Percentiles rank a stretch among this genome's conserved stretches.
phyloP scores from a whole-genome alignment of 2,888 invertebrate species.

The Caenorhabditis auriculariae region DNA sequence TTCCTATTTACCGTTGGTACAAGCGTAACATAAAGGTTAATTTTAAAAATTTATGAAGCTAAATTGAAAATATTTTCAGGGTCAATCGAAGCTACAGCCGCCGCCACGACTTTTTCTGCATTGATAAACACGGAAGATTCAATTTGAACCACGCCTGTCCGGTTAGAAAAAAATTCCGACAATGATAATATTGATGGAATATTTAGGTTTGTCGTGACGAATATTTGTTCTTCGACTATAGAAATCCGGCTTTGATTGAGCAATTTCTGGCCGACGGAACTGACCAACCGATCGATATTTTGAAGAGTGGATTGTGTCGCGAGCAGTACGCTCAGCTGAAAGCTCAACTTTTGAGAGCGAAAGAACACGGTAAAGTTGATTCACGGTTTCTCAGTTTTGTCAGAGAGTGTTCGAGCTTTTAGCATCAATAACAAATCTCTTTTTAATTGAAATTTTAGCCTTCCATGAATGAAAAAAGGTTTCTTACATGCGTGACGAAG shows the following conservation, averaged over 20 bases:
- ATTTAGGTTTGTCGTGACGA: conserved; percentile 55
- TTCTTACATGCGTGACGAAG: too few relatives aligned
- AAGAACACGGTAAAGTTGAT: conserved; percentile 54
- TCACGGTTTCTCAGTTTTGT: too few relatives aligned
- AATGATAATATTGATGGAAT: background rate
- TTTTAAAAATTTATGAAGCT: background rate
- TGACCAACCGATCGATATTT: conserved; percentile 53
- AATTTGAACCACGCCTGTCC: conserved; percentile 61
- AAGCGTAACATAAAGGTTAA: conserved; percentile 51
- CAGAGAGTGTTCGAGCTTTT: too few relatives aligned
- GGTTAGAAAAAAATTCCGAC: conserved; percentile 12
- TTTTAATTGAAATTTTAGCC: too few relatives aligned
- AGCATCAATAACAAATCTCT: too few relatives aligned
- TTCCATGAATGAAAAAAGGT: too few relatives aligned
- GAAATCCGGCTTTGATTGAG: conserved; percentile 57
- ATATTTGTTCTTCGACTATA: conserved; percentile 61
- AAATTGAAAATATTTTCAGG: conserved; percentile 15
- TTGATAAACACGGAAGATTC: conserved; percentile 57
- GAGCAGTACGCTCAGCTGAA: conserved; percentile 56
- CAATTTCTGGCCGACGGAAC: conserved; percentile 53
- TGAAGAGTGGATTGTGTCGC: conserved; percentile 56
- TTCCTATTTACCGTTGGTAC: conserved; percentile 57
- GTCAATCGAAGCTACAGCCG: conserved; percentile 55
- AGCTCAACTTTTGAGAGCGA: conserved; percentile 58
- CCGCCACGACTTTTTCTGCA: conserved; percentile 60